Evolutionary conservation across 2,113 vertebrate species (phyloP).

Genomic region (Zosterops hypoxanthus): DNA sequence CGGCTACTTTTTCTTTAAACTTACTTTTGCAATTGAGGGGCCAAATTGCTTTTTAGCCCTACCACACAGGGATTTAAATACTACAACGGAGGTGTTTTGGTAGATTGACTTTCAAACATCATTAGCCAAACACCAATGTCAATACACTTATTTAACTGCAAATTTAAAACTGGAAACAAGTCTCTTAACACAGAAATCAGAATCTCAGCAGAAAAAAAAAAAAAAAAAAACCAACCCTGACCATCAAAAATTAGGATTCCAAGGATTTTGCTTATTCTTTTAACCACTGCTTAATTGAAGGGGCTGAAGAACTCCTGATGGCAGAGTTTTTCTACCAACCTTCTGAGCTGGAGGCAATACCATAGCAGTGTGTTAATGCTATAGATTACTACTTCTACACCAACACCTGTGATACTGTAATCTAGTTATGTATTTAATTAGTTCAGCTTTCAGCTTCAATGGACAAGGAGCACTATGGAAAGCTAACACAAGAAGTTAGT

Average conservation of each 20-base stretch:
- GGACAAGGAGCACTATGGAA: neutral
- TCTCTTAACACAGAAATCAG: neutral
- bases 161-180: neutral
- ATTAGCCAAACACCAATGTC: neutral
- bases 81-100: neutral
- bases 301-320: neutral
- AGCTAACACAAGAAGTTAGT: neutral
- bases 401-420: neutral
- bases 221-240: neutral
- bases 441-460: neutral
- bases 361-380: neutral
- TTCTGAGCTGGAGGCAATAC: neutral
- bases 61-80: neutral
- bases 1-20: neutral
- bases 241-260: neutral
- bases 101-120: neutral
- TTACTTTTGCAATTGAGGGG: neutral
- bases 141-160: neutral
- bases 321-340: neutral
- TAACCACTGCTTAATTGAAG: neutral
- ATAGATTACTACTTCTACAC: neutral
- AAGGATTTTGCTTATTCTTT: neutral
- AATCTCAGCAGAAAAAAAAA: neutral
- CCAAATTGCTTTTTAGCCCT: neutral
- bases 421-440: neutral